Percentiles rank a stretch among this genome's conserved stretches.
phyloP scores from a whole-genome alignment of 2,113 vertebrate genomes.

The Apteryx owenii region DNA sequence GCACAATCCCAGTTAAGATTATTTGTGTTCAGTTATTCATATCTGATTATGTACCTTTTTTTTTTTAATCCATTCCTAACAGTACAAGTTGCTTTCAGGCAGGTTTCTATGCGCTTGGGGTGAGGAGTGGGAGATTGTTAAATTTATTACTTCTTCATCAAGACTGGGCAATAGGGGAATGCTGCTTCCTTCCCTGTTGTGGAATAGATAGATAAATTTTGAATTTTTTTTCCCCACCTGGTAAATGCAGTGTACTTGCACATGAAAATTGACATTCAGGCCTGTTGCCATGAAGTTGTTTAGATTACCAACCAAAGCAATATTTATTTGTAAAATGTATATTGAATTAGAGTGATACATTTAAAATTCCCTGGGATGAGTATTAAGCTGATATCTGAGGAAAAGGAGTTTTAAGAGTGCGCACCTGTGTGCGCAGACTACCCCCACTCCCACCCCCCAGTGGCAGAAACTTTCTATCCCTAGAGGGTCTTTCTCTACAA shows the following conservation, averaged over 20 bases:
- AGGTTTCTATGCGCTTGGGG: neutral
- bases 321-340: neutral
- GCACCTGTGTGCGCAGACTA: fast-evolving
- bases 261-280: neutral
- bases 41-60: neutral
- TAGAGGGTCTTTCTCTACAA: neutral
- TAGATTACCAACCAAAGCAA: neutral
- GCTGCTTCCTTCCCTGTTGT: neutral
- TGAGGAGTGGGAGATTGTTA: neutral
- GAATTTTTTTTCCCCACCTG: fast-evolving
- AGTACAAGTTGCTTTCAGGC: neutral
- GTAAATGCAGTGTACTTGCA: neutral
- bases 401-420: neutral
- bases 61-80: neutral
- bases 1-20: fast-evolving
- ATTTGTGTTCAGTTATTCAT: fast-evolving
- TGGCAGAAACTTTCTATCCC: neutral
- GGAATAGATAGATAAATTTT: neutral
- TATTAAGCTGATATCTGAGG: neutral
- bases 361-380: neutral
- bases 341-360: neutral
- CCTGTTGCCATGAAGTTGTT: neutral
- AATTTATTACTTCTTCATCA: neutral
- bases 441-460: too few relatives aligned
- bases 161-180: neutral